Percentiles rank a stretch among this genome's conserved stretches.
These are phyloP conservation scores for Brachionus rotundiformis DNA, from an alignment of 1,140 invertebrate species.

Conservation along the genomic window DNA sequence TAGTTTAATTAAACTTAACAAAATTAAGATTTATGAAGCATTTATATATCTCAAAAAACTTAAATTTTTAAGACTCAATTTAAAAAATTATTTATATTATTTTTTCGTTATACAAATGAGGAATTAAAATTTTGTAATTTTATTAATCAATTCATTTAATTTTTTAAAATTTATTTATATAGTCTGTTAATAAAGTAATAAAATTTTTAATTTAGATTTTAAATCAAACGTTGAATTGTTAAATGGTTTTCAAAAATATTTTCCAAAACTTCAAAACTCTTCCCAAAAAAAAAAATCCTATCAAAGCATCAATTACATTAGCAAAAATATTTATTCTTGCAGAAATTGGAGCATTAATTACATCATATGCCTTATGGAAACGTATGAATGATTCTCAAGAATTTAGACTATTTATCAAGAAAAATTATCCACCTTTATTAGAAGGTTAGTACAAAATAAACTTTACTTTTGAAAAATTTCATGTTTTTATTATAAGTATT, in stretches of 20 bases:
- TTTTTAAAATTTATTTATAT: too few relatives aligned
- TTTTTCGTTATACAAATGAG: too few relatives aligned
- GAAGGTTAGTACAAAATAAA: constrained; percentile 32
- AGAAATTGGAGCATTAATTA: constrained; percentile 11
- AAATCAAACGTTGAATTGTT: too few relatives aligned
- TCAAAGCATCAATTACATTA: neutral
- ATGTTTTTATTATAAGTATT: neutral
- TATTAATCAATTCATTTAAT: too few relatives aligned
- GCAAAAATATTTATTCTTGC: neutral
- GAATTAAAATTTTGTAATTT: too few relatives aligned
- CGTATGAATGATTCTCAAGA: constrained; percentile 50
- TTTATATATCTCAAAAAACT: too few relatives aligned
- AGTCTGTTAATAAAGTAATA: too few relatives aligned
- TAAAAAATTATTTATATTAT: too few relatives aligned
- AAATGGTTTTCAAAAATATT: neutral
- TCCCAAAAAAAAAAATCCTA: neutral
- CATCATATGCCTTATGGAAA: constrained; percentile 20
- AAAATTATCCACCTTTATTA: constrained; percentile 31
- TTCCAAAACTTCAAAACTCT: neutral
- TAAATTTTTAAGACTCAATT: too few relatives aligned
- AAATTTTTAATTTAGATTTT: too few relatives aligned
- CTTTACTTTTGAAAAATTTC: neutral
- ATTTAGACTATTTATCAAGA: constrained; percentile 46
- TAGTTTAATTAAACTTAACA: too few relatives aligned
- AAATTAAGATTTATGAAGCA: too few relatives aligned